Evolutionary conservation across 2,888 invertebrate species (phyloP), one percentile per base, ranked within the genome.

Genomic region (Melieria picta): DNA sequence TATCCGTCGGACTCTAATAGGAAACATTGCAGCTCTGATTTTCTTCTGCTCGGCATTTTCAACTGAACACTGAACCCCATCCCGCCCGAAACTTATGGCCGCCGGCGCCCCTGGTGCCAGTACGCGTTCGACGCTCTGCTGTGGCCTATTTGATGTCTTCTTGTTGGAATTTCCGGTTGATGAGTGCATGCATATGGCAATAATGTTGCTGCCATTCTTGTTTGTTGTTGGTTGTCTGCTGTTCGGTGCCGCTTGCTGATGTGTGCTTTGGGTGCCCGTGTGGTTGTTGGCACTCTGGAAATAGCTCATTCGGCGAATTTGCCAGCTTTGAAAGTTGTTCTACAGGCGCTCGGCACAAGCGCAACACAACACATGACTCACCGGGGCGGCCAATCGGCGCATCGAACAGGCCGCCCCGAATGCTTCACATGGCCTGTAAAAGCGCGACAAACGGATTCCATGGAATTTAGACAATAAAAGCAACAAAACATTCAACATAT

Each of bases 101-200:
- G 50, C 11, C 11, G 11, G 7, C 7, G 50, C 3, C 11, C 2
- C 50, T 50, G 50, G 9, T 50, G 3, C 13, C 13, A 30, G 9
- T 57, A 30, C 30, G 30, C 30, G 30, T 30, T 30, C 30, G 30
- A 30, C 30, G 30, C 30, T 30, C 57, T 57, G 57, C 9, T 30
- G 42, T 61, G 61, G 61, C 46, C 61, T 61, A 61, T 9, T 61
- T 61, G 45, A 45, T 61, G 16, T 58, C 7, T 58, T 61, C 11
- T 30, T 43, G 2, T 61, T 61, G 61, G 61, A 61, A 61, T 61
- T 61, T 61, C 61, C 61, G 61, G 61, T 61, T 61, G 45, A 61
- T 61, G 43, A 61, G 13, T 61, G 61, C 42, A 46, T 46, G 42
- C 45, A 46, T 58, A 58, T 58, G 58, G 10, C 42, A 16, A 30